These are phyloP conservation scores for Tokudaia tokunoshimensis DNA, from an alignment of 2,797 vertebrate genomes.

Conservation along the genomic window DNA sequence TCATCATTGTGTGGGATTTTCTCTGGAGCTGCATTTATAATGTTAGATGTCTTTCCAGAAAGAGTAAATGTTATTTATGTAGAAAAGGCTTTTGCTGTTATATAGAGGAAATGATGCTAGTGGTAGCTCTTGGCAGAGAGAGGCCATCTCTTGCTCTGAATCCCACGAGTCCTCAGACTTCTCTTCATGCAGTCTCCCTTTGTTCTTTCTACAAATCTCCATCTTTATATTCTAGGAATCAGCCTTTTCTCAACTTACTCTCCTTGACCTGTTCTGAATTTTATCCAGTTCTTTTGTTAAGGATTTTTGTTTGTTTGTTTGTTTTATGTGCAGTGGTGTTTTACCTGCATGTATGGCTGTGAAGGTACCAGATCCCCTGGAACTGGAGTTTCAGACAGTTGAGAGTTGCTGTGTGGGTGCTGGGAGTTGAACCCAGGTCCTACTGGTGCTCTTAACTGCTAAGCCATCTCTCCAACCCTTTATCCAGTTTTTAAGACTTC, in stretches of 20 bases:
- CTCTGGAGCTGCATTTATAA: not conserved
- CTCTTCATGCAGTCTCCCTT: not conserved
- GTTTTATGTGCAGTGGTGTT: not conserved
- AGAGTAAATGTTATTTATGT: constrained; percentile 28
- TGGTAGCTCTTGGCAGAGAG: not conserved
- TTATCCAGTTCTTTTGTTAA: not conserved
- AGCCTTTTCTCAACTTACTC: not conserved
- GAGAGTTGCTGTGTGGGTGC: not conserved
- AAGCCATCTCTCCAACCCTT: not conserved
- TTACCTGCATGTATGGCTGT: not conserved
- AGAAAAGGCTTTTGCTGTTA: not conserved
- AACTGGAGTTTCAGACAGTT: not conserved
- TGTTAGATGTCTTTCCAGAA: constrained; percentile 5
- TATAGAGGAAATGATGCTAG: not conserved
- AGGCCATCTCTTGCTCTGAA: not conserved
- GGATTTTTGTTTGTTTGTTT: not conserved
- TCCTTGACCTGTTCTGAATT: not conserved
- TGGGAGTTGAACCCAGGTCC: not conserved
- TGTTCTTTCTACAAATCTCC: not conserved
- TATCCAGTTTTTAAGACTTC: not conserved
- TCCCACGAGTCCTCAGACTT: not conserved
- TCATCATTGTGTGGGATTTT: constrained; percentile 3
- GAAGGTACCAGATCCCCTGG: not conserved
- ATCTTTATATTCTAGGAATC: not conserved
- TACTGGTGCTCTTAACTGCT: not conserved